A percentile compares a stretch with the other conserved stretches of the same genome.
phyloP scores from a whole-genome alignment of 2,888 invertebrate species.

The Lasiommata megera region DNA sequence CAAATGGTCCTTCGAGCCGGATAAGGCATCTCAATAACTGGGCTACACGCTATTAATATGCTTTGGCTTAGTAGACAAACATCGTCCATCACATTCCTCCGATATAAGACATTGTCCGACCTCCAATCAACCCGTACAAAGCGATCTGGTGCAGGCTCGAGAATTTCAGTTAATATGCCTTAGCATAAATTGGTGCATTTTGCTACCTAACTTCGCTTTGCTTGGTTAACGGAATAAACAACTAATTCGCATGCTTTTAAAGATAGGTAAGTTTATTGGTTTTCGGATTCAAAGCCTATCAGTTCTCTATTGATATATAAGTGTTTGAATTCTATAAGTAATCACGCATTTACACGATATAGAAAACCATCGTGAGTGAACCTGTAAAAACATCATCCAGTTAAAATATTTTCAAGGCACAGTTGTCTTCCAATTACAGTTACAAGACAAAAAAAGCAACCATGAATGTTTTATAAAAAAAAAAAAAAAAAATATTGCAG shows the following conservation, averaged over 20 bases:
- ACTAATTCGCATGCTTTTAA: conserved; percentile 30
- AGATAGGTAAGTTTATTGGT: background rate
- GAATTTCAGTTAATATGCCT: conserved; percentile 20
- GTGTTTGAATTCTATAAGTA: too few relatives aligned
- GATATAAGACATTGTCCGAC: conserved; percentile 11
- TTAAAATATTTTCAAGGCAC: too few relatives aligned
- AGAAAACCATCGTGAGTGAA: too few relatives aligned
- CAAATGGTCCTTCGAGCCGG: background rate
- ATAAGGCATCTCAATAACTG: conserved; percentile 8
- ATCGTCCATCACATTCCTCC: conserved; percentile 10
- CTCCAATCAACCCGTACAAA: conserved; percentile 20
- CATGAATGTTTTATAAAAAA: too few relatives aligned
- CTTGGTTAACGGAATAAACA: conserved; percentile 45
- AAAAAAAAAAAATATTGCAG: too few relatives aligned
- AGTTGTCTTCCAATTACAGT: too few relatives aligned
- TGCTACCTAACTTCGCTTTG: too few relatives aligned
- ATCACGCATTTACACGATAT: too few relatives aligned
- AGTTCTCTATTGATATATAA: too few relatives aligned
- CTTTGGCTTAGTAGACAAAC: conserved; percentile 8
- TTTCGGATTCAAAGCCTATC: too few relatives aligned
- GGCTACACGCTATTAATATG: background rate
- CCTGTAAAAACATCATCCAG: too few relatives aligned
- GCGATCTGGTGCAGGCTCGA: conserved; percentile 7
- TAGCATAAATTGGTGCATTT: conserved; percentile 36
- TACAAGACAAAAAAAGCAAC: too few relatives aligned